Conservation (phyloP, 2,888 invertebrate species). For the Nomada hirtipes region DNA sequence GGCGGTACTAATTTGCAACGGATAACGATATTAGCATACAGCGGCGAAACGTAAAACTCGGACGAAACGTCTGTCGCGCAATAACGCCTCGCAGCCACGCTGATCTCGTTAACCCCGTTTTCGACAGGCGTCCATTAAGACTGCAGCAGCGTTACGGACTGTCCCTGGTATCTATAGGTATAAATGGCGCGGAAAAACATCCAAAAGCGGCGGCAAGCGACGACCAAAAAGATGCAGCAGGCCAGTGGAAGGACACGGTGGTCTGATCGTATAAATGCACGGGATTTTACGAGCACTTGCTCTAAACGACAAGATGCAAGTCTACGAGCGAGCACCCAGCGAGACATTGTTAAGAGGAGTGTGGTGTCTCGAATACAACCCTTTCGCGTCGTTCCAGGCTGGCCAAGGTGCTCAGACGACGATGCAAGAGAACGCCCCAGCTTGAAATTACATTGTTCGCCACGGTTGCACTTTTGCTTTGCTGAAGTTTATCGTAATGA, state of each 20-base stretch:
- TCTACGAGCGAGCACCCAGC: conserved; percentile 47
- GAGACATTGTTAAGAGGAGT: conserved; percentile 44
- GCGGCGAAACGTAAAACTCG: conserved; percentile 7
- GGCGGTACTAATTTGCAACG: conserved; percentile 15
- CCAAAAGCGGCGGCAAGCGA: not conserved
- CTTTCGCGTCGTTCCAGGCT: conserved; percentile 19
- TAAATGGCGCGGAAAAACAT: conserved; percentile 8
- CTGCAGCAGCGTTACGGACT: conserved; percentile 38
- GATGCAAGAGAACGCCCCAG: conserved; percentile 3
- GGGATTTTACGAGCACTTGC: conserved; percentile 67
- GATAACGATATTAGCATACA: conserved; percentile 33
- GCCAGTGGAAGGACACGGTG: conserved; percentile 17
- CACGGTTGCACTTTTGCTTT: conserved; percentile 18
- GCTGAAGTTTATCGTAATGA: conserved; percentile 44
- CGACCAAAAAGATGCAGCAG: not conserved
- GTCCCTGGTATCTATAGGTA: conserved; percentile 22
- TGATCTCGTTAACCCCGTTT: conserved; percentile 42
- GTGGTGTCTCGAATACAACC: conserved; percentile 33
- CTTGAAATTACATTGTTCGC: conserved; percentile 40
- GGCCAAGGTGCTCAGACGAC: not conserved
- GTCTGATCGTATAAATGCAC: conserved; percentile 36
- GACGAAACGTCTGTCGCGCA: conserved; percentile 10
- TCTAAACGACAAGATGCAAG: conserved; percentile 63
- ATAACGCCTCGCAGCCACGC: conserved; percentile 23
- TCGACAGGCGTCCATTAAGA: conserved; percentile 11